Evolutionary conservation across 2,888 invertebrate genomes (phyloP), one percentile per base, ranked within the genome.

Genomic region (Oxyscelio sp.): DNA sequence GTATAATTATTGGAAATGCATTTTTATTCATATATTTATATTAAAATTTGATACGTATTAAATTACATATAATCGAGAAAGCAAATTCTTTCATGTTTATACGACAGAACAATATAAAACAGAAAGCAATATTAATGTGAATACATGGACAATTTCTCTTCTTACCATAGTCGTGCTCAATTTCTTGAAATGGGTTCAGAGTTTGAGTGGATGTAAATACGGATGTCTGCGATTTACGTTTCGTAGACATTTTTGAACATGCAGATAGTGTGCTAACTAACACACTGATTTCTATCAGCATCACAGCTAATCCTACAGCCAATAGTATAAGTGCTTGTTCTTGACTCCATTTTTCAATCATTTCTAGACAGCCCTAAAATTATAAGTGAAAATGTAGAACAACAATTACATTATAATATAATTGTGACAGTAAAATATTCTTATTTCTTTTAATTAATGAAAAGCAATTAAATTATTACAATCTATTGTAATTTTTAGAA

Each of bases 261-360:
- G 96, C 96, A 71, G 97, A 94, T 15, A 97, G 95, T 0, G 97
- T 96, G 91, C 96, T 96, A 4, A 97, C 94, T 5, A 97, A 94
- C 0, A 97, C 96, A 61, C 95, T 95, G 75, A 97, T 96, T 93
- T 97, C 97, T 56, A 97, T 95, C n/a, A 97, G 92, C 0, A 97
- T 96, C 19, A 97, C 94, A 1, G 96, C 94, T 68, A 97, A 95
- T 19, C 97, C 95, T 19, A 96, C 95, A 4, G 95, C 95, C 90
- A 97, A 95, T 87, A 97, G 95, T 40, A 97, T 94, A 24, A 96
- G 92, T 88, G 97, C 97, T 87, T 97, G 97, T 79, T 97, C 95
- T 74, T 97, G 96, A 90, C 97, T 97, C 97, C 97, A 97, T 79
- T 96, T 95, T 92, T 97, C 97, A 71, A 97, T 94, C 92, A 95